Base-by-base conservation (phyloP, 2,113 vertebrate species). In the Pomatostomus ruficeps region DNA sequence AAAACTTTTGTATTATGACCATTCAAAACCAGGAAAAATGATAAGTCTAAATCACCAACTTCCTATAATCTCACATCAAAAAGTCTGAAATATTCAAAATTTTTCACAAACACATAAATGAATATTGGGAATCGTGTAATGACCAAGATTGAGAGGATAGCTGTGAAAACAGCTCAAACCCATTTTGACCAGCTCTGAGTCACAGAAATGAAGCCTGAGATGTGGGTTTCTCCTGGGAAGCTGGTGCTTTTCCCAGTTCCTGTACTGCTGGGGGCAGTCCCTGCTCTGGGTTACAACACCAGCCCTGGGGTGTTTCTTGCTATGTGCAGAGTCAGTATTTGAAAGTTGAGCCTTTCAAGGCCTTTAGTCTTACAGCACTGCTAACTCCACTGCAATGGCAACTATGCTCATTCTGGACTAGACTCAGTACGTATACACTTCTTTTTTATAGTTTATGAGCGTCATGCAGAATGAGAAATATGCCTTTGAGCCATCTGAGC, bases 261-360 rank as follows among this genome's bases (percentile, higher is more conserved):
- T 48, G 17, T 46, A 18, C 21, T 22, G 8, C 21, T 23, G 21
- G 1, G 1, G 17, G 14, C 16, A 8, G 7, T 55, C 4, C 0
- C 52, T 59, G 11, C 2, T 1, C 26, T 57, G 52, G 24, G 14
- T 5, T n/a, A 15, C 15, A 31, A 19, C 57, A 67, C 17, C 35
- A 72, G 43, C 10, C 19, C 20, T 1, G 3, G 8, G 12, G 2
- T 48, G 3, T 46, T 38, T 35, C 35, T 65, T 61, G 36, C 42
- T 57, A 10, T 45, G n/a, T 54, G n/a, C 24, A 40, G 14, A 33
- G 49, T 25, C 23, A n/a, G 2, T 52, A 33, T 54, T 63, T 49
- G 24, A 51, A 89, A 88, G 10, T 0, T 55, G 26, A 71, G 19
- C 10, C 16, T 88, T 94, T 75, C 3, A 5, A 71, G 55, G 25